Evolutionary conservation across 1,140 invertebrate genomes (phyloP).

Genomic region (Aethina tumida): DNA sequence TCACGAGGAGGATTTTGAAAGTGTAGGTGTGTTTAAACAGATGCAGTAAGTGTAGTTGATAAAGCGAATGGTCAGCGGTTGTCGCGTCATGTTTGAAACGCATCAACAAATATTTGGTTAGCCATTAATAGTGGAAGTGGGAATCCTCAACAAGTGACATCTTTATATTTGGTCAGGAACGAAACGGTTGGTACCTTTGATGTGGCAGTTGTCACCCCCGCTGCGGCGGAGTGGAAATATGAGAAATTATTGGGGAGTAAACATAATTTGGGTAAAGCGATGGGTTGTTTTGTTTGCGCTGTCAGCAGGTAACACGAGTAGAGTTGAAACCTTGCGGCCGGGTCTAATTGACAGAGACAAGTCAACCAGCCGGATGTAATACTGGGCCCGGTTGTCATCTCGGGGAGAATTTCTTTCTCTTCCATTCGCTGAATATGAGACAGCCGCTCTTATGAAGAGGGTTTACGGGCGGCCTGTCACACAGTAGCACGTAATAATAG

Average conservation of each 20-base stretch:
- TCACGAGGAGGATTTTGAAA: too few relatives aligned
- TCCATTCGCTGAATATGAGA: slow-evolving; percentile 2
- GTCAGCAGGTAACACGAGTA: slow-evolving; percentile 31
- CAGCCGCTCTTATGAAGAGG: slow-evolving; percentile 18
- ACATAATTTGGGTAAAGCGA: slow-evolving; percentile 16
- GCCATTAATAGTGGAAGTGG: too few relatives aligned
- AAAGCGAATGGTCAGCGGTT: too few relatives aligned
- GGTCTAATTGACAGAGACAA: slow-evolving; percentile 33
- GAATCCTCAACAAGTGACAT: too few relatives aligned
- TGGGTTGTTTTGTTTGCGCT: slow-evolving; percentile 27
- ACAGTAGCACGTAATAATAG: slow-evolving; percentile 27
- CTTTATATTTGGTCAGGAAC: too few relatives aligned
- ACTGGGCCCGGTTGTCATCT: slow-evolving; percentile 7
- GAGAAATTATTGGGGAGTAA: slow-evolving; percentile 24
- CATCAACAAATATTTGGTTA: too few relatives aligned
- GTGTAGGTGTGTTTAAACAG: too few relatives aligned
- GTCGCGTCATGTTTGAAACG: too few relatives aligned
- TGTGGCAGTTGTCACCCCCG: slow-evolving; percentile 6
- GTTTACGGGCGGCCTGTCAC: slow-evolving; percentile 26
- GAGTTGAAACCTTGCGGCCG: slow-evolving; percentile 25
- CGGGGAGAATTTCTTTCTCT: not conserved
- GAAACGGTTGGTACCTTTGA: too few relatives aligned
- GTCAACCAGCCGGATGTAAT: slow-evolving; percentile 22
- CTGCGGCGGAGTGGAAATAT: slow-evolving; percentile 15
- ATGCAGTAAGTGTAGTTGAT: too few relatives aligned